Evolutionary conservation across 2,797 vertebrate genomes (phyloP), one percentile per base, ranked within the genome.

Genomic region (Coendou prehensilis): DNA sequence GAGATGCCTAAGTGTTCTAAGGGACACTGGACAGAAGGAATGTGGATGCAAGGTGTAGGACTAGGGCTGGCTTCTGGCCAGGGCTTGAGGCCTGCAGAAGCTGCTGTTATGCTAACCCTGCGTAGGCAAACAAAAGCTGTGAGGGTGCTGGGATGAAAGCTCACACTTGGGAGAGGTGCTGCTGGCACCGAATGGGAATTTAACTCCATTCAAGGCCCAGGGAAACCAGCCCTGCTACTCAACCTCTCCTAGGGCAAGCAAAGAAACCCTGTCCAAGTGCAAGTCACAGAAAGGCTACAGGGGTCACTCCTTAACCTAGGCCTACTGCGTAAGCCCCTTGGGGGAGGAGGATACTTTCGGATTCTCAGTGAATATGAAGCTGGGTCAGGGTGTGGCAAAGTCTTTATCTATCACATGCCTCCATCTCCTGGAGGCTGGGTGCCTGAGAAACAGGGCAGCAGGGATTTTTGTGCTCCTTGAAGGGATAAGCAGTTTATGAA

Each of bases 1-100:
- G 98, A 98, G 98, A 97, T 97, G 93, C 64, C 97, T 98, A 97
- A 94, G 63, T 97, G 67, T 93, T 92, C 95, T 95, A 96, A 92
- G 94, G 71, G 93, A 95, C 96, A 75, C 54, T 61, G 83, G 93
- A 82, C 64, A 47, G 85, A 90, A 83, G 84, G 95, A 69, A 41
- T 63, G 91, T 30, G 4, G 85, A 73, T 5, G 45, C 83, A 92
- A 89, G 94, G 28, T 6, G 82, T 61, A 52, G 95, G 93, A 90
- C 88, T 64, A 67, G 78, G 69, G 79, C 88, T 92, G 91, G 91
- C 85, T 96, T 87, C 86, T 86, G 76, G 84, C 64, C 9, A 20
- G 61, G 59, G 90, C 69, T 9, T 47, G 85, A 87, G 76, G 94
- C 95, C 96, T 94, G 87, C 89, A 95, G 96, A 97, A 93, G 96